Evolutionary conservation across 2,113 vertebrate genomes (phyloP).

Genomic region (Psammodynastes pulverulentus): DNA sequence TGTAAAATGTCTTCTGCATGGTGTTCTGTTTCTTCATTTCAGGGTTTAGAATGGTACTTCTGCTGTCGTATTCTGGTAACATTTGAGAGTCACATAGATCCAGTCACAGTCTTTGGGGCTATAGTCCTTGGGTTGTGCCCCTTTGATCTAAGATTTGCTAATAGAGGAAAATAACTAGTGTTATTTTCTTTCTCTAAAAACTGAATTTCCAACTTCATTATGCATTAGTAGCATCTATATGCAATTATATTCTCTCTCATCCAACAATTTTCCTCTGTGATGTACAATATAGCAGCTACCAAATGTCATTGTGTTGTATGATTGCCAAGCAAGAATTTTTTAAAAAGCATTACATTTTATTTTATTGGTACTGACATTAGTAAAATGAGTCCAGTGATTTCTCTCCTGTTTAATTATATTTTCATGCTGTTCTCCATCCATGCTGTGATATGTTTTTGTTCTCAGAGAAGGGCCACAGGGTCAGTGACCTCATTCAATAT

Average conservation of each 20-base stretch:
- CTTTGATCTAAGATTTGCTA: background rate
- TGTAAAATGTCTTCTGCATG: background rate
- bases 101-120: background rate
- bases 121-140: background rate
- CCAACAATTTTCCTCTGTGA: background rate
- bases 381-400: background rate
- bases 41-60: background rate
- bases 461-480: background rate
- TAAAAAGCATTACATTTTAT: background rate
- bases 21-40: background rate
- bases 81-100: background rate
- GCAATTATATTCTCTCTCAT: background rate
- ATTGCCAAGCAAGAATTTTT: background rate
- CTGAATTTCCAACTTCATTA: background rate
- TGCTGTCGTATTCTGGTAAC: background rate
- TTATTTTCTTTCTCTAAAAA: background rate
- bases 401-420: background rate
- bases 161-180: background rate
- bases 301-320: background rate
- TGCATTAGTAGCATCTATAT: background rate
- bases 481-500: conserved; percentile 3
- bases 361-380: background rate
- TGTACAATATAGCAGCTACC: background rate
- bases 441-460: background rate
- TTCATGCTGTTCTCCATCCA: background rate